Conservation (phyloP, 2,888 invertebrate genomes). For the Agrochola lychnidis region DNA sequence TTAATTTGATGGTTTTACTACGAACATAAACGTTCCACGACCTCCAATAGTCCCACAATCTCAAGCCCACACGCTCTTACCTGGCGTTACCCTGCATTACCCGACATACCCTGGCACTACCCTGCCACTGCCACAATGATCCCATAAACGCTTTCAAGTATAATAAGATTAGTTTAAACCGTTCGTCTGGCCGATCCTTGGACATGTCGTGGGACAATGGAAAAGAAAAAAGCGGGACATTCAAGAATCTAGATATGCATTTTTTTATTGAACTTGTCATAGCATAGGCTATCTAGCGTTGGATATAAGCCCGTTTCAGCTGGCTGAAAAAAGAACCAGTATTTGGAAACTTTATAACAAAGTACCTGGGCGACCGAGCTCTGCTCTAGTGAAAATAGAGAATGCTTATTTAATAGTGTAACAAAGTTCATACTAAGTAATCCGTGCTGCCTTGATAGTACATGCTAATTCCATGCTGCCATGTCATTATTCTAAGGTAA, state of each 20-base stretch:
- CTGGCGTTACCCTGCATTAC: slow-evolving; percentile 36
- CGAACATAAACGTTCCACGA: slow-evolving; percentile 4
- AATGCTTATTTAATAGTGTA: too few species aligned
- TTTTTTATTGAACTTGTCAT: background rate
- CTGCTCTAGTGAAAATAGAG: too few species aligned
- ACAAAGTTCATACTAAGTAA: too few species aligned
- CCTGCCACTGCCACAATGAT: slow-evolving; percentile 68
- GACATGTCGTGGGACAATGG: slow-evolving; percentile 55
- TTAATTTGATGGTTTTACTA: background rate
- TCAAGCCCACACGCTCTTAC: slow-evolving; percentile 34
- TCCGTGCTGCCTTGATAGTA: too few species aligned
- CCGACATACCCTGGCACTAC: slow-evolving; percentile 51
- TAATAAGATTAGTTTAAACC: slow-evolving; percentile 82
- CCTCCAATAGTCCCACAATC: slow-evolving; percentile 38
- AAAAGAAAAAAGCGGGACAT: slow-evolving; percentile 18
- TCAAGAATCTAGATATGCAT: background rate
- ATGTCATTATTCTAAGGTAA: too few species aligned
- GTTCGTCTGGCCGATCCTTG: slow-evolving; percentile 73
- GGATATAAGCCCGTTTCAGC: background rate
- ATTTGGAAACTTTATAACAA: background rate
- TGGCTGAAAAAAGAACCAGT: background rate
- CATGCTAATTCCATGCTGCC: too few species aligned
- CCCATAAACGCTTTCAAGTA: slow-evolving; percentile 76
- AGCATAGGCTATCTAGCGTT: background rate
- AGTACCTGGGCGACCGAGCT: too few species aligned